Evolutionary conservation across 2,113 vertebrate genomes (phyloP).

Genomic region (Paraplagusia blochii): DNA sequence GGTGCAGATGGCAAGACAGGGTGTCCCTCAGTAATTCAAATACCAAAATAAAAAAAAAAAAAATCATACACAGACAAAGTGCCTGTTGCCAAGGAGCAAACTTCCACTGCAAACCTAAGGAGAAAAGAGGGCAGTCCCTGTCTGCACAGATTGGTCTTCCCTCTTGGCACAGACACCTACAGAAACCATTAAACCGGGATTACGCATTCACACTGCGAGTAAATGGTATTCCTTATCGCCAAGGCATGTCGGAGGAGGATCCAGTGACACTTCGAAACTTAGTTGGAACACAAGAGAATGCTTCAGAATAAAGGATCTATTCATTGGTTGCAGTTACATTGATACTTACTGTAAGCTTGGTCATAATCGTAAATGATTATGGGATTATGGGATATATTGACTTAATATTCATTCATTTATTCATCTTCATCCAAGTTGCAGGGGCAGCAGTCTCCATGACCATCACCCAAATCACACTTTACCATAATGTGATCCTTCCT

Average conservation of each 20-base stretch:
- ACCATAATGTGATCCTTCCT: too few species aligned
- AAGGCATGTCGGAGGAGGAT: not conserved
- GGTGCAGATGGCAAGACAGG: conserved; percentile 19
- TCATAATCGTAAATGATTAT: not conserved
- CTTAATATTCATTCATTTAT: too few species aligned
- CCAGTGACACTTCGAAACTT: conserved; percentile 8
- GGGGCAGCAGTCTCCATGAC: too few species aligned
- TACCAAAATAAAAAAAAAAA: too few species aligned
- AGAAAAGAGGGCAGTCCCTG: conserved; percentile 18
- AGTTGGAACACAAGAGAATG: not conserved
- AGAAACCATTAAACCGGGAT: conserved; percentile 37
- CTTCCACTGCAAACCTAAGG: conserved; percentile 30
- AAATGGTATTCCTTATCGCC: not conserved
- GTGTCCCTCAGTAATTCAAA: conserved; percentile 41
- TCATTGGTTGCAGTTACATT: not conserved
- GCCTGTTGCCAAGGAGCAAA: conserved; percentile 14
- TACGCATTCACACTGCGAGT: conserved; percentile 6
- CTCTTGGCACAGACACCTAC: conserved; percentile 36
- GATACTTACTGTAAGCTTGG: not conserved
- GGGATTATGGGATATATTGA: too few species aligned
- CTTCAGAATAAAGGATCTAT: not conserved
- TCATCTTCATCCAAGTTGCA: too few species aligned
- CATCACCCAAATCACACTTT: too few species aligned
- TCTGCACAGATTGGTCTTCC: conserved; percentile 20
- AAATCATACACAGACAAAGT: too few species aligned